Percentiles rank a stretch among this genome's conserved stretches.
phyloP scores from a whole-genome alignment of 2,797 vertebrate species.

The Meda fulgida region DNA sequence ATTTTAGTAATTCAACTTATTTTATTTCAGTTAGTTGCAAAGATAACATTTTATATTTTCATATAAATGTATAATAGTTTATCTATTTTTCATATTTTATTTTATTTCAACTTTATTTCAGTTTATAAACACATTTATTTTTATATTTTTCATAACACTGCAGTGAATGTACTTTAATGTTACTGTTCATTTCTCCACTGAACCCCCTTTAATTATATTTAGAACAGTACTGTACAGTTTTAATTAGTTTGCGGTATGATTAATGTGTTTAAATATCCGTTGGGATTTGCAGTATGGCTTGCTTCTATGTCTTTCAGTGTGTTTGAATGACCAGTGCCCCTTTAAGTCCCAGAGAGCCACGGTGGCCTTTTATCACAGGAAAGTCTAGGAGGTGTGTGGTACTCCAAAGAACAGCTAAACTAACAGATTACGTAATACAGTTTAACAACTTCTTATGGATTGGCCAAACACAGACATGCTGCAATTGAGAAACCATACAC shows the following conservation, averaged over 20 bases:
- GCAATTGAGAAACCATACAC: slow-evolving; percentile 28
- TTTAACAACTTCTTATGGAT: slow-evolving; percentile 27
- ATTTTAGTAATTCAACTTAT: background rate
- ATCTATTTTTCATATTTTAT: background rate
- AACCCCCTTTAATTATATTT: background rate
- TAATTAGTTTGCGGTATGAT: slow-evolving; percentile 5
- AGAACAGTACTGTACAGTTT: background rate
- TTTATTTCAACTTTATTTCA: background rate
- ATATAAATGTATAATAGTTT: background rate
- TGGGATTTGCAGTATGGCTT: slow-evolving; percentile 2
- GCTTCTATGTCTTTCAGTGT: slow-evolving; percentile 24
- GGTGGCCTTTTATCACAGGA: slow-evolving; percentile 49
- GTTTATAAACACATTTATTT: no score
- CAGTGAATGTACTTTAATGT: background rate
- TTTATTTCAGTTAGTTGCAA: background rate
- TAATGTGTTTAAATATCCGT: slow-evolving; percentile 23
- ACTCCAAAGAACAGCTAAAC: slow-evolving; percentile 50
- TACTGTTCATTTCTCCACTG: background rate
- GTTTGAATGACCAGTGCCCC: slow-evolving; percentile 34
- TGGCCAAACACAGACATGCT: slow-evolving; percentile 34
- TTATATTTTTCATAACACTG: background rate
- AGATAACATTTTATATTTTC: background rate
- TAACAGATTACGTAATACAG: slow-evolving; percentile 29
- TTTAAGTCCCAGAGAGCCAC: slow-evolving; percentile 28
- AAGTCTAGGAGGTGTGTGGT: slow-evolving; percentile 52